Conservation (phyloP, 2,888 invertebrate species). For the Chaetogeoica ovagalla region DNA sequence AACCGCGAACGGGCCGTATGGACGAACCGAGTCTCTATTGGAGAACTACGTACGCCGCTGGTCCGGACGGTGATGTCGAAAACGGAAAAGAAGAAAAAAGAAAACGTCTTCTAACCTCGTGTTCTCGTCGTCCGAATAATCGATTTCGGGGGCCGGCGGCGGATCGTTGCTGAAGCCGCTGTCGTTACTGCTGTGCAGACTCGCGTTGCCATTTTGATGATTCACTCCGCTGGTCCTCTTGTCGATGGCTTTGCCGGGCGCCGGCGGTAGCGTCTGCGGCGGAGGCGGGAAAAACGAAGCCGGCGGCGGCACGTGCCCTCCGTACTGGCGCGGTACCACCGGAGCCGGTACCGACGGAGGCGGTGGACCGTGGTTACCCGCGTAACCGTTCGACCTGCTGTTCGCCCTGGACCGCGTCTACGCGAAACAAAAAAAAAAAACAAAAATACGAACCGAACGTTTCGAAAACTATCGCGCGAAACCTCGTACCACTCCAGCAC, state of each 20-base stretch:
- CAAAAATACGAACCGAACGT: not conserved
- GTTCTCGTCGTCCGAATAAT: constrained; percentile 87
- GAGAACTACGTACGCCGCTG: too few relatives aligned
- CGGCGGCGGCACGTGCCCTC: constrained; percentile 34
- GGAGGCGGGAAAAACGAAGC: constrained; percentile 35
- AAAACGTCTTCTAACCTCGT: constrained; percentile 63
- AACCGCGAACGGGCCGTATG: too few relatives aligned
- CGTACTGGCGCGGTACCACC: constrained; percentile 57
- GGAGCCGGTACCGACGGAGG: constrained; percentile 56
- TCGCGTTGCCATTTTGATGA: constrained; percentile 61
- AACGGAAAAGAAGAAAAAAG: too few relatives aligned
- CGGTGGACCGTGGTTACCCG: constrained; percentile 52
- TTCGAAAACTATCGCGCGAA: not conserved
- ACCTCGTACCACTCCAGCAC: too few relatives aligned
- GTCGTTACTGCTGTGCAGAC: constrained; percentile 87
- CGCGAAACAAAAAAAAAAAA: not conserved
- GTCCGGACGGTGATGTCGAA: too few relatives aligned
- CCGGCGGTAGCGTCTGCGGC: constrained; percentile 29
- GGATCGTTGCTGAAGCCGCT: constrained; percentile 90
- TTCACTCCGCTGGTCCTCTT: constrained; percentile 36
- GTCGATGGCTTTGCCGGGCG: constrained; percentile 44
- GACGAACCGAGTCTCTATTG: too few relatives aligned
- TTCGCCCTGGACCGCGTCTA: constrained; percentile 19
- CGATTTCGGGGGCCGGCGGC: constrained; percentile 81
- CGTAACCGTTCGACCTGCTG: constrained; percentile 53